These are phyloP conservation scores for Avahi laniger DNA, from an alignment of 2,797 vertebrate species.

Conservation along the genomic window DNA sequence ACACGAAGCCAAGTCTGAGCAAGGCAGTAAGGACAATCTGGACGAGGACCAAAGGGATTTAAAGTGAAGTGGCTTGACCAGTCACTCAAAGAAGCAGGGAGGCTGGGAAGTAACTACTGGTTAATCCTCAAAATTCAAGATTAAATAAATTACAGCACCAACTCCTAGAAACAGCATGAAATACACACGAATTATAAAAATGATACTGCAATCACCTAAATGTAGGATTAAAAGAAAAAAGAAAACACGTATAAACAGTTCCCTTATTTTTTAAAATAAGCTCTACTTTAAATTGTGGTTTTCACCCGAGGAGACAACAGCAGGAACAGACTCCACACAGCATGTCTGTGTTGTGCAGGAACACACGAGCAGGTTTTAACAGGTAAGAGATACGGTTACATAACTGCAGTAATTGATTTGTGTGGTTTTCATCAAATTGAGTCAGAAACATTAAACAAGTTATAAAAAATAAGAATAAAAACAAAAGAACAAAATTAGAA, in stretches of 20 bases:
- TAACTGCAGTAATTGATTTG: rapidly evolving
- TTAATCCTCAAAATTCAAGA: neutral
- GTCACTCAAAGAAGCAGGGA: neutral
- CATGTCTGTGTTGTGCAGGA: rapidly evolving
- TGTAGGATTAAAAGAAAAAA: rapidly evolving
- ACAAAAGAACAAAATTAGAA: neutral
- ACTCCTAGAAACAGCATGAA: neutral
- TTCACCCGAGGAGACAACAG: rapidly evolving
- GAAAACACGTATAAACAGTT: neutral
- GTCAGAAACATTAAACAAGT: neutral
- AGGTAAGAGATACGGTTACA: rapidly evolving
- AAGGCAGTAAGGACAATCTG: rapidly evolving
- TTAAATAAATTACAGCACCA: neutral
- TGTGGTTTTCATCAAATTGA: rapidly evolving
- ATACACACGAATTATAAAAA: neutral
- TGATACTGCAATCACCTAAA: neutral
- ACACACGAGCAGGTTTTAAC: rapidly evolving
- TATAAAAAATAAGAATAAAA: neutral
- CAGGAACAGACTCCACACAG: rapidly evolving
- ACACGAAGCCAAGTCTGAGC: rapidly evolving
- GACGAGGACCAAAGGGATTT: rapidly evolving
- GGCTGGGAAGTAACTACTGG: neutral
- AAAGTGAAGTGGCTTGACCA: rapidly evolving
- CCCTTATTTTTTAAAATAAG: neutral
- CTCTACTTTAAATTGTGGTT: neutral